Evolutionary conservation across 2,113 vertebrate species (phyloP).

Genomic region (Petromus typicus): DNA sequence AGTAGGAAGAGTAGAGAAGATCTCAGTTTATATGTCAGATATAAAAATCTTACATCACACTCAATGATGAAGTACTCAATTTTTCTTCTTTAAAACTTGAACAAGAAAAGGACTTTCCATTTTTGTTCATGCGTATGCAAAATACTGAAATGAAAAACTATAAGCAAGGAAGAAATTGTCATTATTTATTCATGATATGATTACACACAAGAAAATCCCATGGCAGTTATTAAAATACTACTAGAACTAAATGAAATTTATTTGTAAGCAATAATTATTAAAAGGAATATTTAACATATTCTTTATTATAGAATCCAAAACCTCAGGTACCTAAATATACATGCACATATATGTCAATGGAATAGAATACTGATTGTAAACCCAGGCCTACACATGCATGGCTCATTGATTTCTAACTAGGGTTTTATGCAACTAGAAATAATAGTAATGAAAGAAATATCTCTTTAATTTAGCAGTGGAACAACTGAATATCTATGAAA

Average conservation of each 20-base stretch:
- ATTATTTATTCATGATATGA: background rate
- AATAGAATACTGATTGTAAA: slow-evolving; percentile 13
- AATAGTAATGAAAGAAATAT: background rate
- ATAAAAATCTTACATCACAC: background rate
- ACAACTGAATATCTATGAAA: background rate
- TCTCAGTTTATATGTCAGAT: background rate
- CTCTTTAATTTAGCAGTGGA: background rate
- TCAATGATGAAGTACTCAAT: background rate
- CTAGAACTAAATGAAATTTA: background rate
- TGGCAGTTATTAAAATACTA: background rate
- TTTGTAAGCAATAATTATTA: background rate
- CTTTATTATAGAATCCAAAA: background rate
- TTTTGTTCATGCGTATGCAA: background rate
- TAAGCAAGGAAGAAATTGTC: background rate
- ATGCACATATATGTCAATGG: background rate
- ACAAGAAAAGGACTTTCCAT: background rate
- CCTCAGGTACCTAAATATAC: background rate
- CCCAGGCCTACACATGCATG: background rate
- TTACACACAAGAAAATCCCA: background rate
- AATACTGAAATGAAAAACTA: background rate
- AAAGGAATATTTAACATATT: background rate
- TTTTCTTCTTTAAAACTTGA: background rate
- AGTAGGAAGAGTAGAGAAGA: background rate
- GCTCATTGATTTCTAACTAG: slow-evolving; percentile 28
- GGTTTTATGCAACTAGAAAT: background rate